Evolutionary conservation across 2,113 vertebrate genomes (phyloP), one percentile per base, ranked within the genome.

Genomic region (Lepisosteus oculatus): DNA sequence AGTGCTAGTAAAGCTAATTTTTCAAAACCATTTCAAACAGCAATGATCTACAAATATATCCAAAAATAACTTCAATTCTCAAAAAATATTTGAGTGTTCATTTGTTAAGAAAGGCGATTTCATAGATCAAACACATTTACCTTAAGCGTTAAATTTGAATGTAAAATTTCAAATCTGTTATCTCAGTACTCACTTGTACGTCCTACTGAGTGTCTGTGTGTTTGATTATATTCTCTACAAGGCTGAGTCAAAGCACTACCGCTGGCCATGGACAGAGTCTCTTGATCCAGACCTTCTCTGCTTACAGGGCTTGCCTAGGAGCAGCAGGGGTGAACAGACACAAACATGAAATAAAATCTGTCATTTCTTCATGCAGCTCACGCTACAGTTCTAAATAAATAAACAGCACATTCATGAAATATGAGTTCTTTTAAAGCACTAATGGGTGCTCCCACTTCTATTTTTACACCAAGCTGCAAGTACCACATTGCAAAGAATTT

Each of bases 271-370:
- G 84, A 90, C 89, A 86, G 85, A 72, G 84, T 72, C 73, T 91
- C 86, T 79, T 93, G 91, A 92, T 92, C 92, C 74, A 55, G 88
- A 83, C 86, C 83, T 84, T 94, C 93, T 90, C 90, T 88, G 79
- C 90, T 86, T 86, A 92, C 91, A 82, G 84, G 76, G 79, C 87
- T 93, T 85, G 91, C 92, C 97, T 99, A 85, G 81, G 86, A 88
- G 84, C 88, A 89, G 82, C 81, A 81, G 89, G 86, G 88, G 87
- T 88, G 87, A 89, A 93, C 90, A 87, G 92, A 91, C 90, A 93
- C 89, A 91, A 90, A 86, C 87, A 91, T 88, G 86, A 92, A 92
- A 89, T 89, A 90, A 93, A 91, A 93, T 88, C 89, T 89, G 85
- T 89, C 87, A 89, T 89, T 89, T 93, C 88, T 92, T 84, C 84